phyloP scores from a whole-genome alignment of 2,797 vertebrate species.

The Valencia hispanica region DNA sequence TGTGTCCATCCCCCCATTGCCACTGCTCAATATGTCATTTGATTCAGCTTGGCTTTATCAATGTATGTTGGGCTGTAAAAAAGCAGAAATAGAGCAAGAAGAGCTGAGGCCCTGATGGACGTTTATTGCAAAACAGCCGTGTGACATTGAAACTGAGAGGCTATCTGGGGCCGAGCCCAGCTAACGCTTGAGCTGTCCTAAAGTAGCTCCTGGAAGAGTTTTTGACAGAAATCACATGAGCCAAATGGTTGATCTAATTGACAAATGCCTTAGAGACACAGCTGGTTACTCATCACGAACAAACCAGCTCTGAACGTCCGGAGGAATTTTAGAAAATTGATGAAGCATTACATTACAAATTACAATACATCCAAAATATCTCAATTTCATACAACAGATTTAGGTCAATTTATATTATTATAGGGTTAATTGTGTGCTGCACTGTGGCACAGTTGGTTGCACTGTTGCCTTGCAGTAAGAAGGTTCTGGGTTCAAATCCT shows the following conservation, averaged over 20 bases:
- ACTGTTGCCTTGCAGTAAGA: too few species aligned
- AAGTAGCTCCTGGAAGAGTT: constrained; percentile 1
- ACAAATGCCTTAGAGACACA: neutral
- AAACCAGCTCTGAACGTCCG: neutral
- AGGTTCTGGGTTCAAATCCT: too few species aligned
- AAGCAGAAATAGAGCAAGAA: neutral
- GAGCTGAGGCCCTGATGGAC: constrained; percentile 31
- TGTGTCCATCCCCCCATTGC: neutral
- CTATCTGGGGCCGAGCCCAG: neutral
- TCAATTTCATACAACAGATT: neutral
- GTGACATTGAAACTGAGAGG: constrained; percentile 32
- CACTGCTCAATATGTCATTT: constrained; percentile 9
- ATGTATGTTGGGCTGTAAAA: neutral
- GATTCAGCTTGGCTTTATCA: constrained; percentile 1
- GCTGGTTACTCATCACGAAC: neutral
- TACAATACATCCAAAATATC: neutral
- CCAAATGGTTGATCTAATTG: constrained; percentile 5
- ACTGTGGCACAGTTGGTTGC: too few species aligned
- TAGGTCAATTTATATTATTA: neutral
- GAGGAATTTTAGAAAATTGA: neutral
- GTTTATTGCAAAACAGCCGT: constrained; percentile 24
- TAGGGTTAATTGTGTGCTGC: too few species aligned
- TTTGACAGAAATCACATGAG: constrained; percentile 22
- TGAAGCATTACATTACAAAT: neutral
- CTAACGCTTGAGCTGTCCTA: neutral